Evolutionary conservation across 2,797 vertebrate species (phyloP), one percentile per base, ranked within the genome.

Genomic region (Oryzias sinensis): DNA sequence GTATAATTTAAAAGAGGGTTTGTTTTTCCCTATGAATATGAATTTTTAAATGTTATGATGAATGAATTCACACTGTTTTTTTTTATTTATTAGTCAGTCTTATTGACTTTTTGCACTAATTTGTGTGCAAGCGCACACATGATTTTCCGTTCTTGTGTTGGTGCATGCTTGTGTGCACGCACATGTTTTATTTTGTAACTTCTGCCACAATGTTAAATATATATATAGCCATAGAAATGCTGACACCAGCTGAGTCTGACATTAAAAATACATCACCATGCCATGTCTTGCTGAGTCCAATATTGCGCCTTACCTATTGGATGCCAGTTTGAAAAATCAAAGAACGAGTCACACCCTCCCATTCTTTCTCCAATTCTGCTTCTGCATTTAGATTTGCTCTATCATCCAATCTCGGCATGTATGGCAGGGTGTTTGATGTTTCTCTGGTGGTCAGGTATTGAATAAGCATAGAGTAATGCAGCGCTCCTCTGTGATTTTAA

Each of bases 1-100:
- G 81, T 87, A 86, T 90, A 86, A 87, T 90, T 87, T 87, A 77
- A 87, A 78, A 77, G 1, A 70, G 72, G 85, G 85, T 89, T 92
- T 91, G 87, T 91, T 91, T 92, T 91, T 86, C 80, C 72, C 84
- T 80, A 88, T 87, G 87, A 90, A 90, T 86, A 91, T 91, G 83
- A 84, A 88, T 90, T 91, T 90, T 86, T 85, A 87, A 90, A 91
- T 86, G 79, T 68, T 55, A 67, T 90, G 85, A 91, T 89, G 82
- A 90, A 92, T 91, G 84, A 87, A 74, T 72, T 61, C 71, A 62
- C 60, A 60, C 68, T 54, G 65, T 65, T 84, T 76, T 65, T 65
- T 64, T 84, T 76, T 79, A 86, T 84, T 77, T 67, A 76, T 83
- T 71, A 77, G 68, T 80, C 68, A 58, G 62, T 52, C 22, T 4